Conservation (phyloP, 2,113 vertebrate species). For the Lamprologus sp. region DNA sequence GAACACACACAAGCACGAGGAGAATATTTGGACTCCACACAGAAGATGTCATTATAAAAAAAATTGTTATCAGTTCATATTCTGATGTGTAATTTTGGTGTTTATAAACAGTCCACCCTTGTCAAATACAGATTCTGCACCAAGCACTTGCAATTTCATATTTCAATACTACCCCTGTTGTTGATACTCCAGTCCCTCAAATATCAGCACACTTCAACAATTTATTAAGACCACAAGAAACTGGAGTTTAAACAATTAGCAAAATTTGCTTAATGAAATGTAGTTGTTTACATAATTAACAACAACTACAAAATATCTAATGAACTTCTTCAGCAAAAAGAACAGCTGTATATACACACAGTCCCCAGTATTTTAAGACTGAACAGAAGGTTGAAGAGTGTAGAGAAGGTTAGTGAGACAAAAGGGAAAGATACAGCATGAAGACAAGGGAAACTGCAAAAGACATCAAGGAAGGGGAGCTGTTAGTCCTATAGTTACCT, state of each 20-base stretch:
- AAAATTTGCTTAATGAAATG: background rate
- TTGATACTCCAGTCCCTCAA: background rate
- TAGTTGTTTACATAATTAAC: background rate
- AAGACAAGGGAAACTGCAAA: background rate
- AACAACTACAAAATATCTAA: background rate
- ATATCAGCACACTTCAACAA: background rate
- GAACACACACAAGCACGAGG: background rate
- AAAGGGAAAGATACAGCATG: background rate
- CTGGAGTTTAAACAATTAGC: background rate
- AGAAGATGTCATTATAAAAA: background rate
- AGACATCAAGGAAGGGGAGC: background rate
- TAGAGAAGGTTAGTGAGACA: background rate
- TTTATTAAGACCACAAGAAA: background rate
- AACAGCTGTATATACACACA: background rate
- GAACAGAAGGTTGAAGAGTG: background rate
- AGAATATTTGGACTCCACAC: background rate
- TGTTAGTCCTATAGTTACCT: background rate
- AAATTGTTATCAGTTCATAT: background rate
- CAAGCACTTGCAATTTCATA: background rate
- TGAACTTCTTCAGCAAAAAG: background rate
- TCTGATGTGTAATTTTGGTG: background rate
- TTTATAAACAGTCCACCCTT: background rate
- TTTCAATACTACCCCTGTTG: background rate
- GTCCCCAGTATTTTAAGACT: background rate
- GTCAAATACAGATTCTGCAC: background rate